Evolutionary conservation across 2,113 vertebrate genomes (phyloP).

Genomic region (Philantomba maxwellii): DNA sequence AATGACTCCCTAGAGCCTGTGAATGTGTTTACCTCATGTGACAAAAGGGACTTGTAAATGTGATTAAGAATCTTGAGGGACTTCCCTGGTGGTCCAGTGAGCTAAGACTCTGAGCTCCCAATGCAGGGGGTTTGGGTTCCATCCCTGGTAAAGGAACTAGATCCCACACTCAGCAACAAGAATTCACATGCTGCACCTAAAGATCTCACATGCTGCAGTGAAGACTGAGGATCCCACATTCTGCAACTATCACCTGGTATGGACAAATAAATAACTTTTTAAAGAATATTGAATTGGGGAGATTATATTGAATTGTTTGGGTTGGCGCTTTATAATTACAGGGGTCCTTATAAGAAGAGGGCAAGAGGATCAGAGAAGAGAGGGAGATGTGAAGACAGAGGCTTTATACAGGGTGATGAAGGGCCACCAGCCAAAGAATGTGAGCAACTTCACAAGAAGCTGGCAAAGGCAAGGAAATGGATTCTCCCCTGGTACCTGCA

Average conservation of each 20-base stretch:
- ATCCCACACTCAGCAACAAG: neutral
- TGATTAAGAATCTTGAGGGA: neutral
- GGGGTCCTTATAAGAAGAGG: neutral
- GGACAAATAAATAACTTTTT: neutral
- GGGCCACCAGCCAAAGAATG: neutral
- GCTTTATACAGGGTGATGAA: neutral
- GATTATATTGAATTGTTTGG: neutral
- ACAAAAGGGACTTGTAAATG: neutral
- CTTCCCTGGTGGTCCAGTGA: neutral
- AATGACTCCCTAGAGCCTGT: neutral
- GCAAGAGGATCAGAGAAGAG: neutral
- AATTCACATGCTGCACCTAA: neutral
- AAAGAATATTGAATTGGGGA: neutral
- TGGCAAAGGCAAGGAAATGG: neutral
- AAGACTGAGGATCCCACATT: neutral
- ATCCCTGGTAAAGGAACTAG: neutral
- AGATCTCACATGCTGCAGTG: neutral
- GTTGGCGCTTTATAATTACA: neutral
- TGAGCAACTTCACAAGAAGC: neutral
- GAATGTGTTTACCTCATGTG: neutral
- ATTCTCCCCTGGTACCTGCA: neutral
- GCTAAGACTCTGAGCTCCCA: neutral
- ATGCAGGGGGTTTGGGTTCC: neutral
- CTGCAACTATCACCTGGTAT: neutral
- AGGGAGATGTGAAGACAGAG: neutral